Conservation (phyloP, 2,888 invertebrate genomes). For the Endomychus coccineus region DNA sequence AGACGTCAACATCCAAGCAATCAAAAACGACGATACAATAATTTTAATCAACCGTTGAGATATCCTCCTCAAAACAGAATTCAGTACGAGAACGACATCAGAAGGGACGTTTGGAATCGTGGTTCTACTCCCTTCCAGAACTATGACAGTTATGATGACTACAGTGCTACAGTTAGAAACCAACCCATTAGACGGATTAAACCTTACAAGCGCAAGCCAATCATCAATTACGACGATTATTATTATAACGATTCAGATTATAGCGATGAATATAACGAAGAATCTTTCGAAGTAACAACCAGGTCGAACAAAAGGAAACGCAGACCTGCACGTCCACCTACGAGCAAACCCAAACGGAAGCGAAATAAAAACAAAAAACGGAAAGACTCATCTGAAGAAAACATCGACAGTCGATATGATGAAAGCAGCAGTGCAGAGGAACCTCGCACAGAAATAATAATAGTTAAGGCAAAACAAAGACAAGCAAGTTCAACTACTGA, state of each 20-base stretch:
- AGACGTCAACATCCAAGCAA: constrained; percentile 11
- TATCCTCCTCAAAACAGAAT: too few species aligned
- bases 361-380: constrained; percentile 8
- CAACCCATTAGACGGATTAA: constrained; percentile 17
- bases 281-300: constrained; percentile 9
- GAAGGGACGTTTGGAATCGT: too few species aligned
- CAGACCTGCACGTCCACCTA: constrained; percentile 2
- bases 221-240: constrained; percentile 20
- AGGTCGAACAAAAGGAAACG: constrained; percentile 10
- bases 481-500: constrained; percentile 8
- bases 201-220: constrained; percentile 17
- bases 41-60: too few species aligned
- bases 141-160: constrained; percentile 29
- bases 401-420: constrained; percentile 9
- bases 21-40: constrained; percentile 10
- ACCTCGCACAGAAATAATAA: constrained; percentile 20
- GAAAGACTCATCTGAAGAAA: constrained; percentile 7
- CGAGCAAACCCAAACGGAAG: constrained; percentile 1
- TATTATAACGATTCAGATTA: constrained; percentile 22
- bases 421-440: constrained; percentile 19
- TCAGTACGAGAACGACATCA: too few species aligned
- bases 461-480: constrained; percentile 12
- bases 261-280: constrained; percentile 20
- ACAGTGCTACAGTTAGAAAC: constrained; percentile 15
- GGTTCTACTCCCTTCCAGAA: constrained; percentile 14